These are phyloP conservation scores for Jordanella pulchra DNA, from an alignment of 2,797 vertebrate genomes.

Conservation along the genomic window DNA sequence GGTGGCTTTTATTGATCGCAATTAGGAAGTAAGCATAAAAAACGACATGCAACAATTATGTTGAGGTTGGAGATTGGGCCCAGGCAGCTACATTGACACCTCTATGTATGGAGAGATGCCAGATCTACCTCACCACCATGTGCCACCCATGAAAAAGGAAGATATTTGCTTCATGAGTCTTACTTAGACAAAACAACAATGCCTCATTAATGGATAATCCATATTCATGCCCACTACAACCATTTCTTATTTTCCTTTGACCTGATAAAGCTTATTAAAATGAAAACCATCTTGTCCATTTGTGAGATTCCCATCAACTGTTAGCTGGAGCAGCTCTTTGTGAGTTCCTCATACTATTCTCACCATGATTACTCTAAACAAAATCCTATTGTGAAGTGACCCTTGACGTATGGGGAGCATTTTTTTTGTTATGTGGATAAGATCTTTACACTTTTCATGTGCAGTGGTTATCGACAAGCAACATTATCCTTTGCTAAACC, in stretches of 20 bases:
- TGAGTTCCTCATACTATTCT: conserved; percentile 13
- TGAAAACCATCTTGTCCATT: conserved; percentile 29
- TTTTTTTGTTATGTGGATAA: conserved; percentile 31
- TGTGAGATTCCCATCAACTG: conserved; percentile 30
- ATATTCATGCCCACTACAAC: conserved; percentile 47
- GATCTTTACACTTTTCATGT: conserved; percentile 48
- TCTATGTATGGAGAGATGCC: not conserved
- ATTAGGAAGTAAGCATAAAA: not conserved
- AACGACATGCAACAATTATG: not conserved
- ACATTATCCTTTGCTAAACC: conserved; percentile 26
- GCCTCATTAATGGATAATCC: conserved; percentile 50
- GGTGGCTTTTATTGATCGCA: not conserved
- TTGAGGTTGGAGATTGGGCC: not conserved
- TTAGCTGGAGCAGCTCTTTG: conserved; percentile 31
- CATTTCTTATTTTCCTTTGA: conserved; percentile 34
- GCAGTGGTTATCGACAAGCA: conserved; percentile 37
- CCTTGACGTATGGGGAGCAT: conserved; percentile 11
- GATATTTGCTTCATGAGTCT: conserved; percentile 7
- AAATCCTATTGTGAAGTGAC: not conserved
- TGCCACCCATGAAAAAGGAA: not conserved
- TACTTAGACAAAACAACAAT: conserved; percentile 39
- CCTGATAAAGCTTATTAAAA: conserved; percentile 50
- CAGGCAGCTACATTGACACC: not conserved
- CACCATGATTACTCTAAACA: conserved; percentile 32
- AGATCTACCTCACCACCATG: not conserved